phyloP scores from a whole-genome alignment of 2,797 vertebrate genomes.

The Euthynnus affinis region DNA sequence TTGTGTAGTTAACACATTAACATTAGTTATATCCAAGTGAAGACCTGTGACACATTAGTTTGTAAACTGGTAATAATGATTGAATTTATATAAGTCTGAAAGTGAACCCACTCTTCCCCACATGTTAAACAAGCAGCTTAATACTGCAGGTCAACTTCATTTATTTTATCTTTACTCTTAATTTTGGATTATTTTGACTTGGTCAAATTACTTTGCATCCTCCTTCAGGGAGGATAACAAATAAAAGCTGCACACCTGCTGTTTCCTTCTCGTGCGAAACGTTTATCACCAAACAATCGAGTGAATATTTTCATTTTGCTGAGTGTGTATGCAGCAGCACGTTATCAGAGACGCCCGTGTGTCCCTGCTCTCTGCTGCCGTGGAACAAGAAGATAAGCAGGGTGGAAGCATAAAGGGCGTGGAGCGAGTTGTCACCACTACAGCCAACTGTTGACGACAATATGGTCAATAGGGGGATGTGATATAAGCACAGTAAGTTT shows the following conservation, averaged over 20 bases:
- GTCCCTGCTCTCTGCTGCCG: conserved; percentile 30
- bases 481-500: conserved; percentile 66
- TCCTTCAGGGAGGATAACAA: background rate
- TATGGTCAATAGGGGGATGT: conserved; percentile 54
- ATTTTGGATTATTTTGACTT: background rate
- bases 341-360: conserved; percentile 24
- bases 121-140: background rate
- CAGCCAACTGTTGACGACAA: conserved; percentile 60
- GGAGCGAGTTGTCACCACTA: conserved; percentile 50
- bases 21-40: too few relatives aligned
- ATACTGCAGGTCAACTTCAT: too few relatives aligned
- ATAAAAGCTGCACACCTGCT: background rate
- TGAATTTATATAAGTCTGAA: background rate
- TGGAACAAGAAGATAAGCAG: conserved; percentile 49
- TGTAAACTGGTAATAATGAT: too few relatives aligned
- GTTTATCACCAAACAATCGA: background rate
- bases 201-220: background rate
- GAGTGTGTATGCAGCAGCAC: background rate
- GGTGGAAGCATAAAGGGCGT: conserved; percentile 23
- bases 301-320: background rate
- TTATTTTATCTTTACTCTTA: background rate
- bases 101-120: background rate
- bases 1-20: too few relatives aligned
- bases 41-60: too few relatives aligned
- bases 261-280: conserved; percentile 3